Evolutionary conservation across 2,113 vertebrate genomes (phyloP).

Genomic region (Silurus asotus): DNA sequence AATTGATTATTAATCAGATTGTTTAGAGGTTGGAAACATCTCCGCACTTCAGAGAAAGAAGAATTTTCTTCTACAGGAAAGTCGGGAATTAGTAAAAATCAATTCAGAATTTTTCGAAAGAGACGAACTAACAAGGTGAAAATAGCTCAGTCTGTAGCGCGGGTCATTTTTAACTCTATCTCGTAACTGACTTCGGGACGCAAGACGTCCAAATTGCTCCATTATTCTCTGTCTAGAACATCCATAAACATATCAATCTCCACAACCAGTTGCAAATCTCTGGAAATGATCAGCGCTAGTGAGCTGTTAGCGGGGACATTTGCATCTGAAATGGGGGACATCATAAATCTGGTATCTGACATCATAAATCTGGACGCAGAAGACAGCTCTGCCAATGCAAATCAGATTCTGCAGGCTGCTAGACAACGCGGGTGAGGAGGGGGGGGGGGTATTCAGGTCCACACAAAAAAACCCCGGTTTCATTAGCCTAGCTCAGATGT

Average conservation of each 20-base stretch:
- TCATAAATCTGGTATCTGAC: conserved; percentile 43
- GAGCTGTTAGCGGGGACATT: conserved; percentile 40
- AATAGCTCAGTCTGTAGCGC: not conserved
- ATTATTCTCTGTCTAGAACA: conserved; percentile 8
- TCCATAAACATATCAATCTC: conserved; percentile 16
- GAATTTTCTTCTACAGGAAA: not conserved
- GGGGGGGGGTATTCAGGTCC: conserved; percentile 61
- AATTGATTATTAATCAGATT: not conserved
- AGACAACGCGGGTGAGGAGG: conserved; percentile 58
- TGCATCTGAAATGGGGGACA: conserved; percentile 39
- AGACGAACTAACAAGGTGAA: not conserved
- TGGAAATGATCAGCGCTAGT: conserved; percentile 28
- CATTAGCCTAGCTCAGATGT: conserved; percentile 65
- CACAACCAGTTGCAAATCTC: conserved; percentile 7
- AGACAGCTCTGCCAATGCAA: conserved; percentile 53
- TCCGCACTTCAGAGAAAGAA: not conserved
- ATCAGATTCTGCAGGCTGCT: conserved; percentile 66
- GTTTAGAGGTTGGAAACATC: not conserved
- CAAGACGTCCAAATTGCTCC: conserved; percentile 7
- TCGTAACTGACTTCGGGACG: not conserved
- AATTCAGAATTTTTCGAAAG: not conserved
- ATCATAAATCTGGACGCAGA: conserved; percentile 35
- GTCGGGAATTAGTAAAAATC: not conserved
- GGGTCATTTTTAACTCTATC: not conserved
- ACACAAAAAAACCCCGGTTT: conserved; percentile 81